Evolutionary conservation across 2,797 vertebrate species (phyloP).

Genomic region (Glossophaga mutica): DNA sequence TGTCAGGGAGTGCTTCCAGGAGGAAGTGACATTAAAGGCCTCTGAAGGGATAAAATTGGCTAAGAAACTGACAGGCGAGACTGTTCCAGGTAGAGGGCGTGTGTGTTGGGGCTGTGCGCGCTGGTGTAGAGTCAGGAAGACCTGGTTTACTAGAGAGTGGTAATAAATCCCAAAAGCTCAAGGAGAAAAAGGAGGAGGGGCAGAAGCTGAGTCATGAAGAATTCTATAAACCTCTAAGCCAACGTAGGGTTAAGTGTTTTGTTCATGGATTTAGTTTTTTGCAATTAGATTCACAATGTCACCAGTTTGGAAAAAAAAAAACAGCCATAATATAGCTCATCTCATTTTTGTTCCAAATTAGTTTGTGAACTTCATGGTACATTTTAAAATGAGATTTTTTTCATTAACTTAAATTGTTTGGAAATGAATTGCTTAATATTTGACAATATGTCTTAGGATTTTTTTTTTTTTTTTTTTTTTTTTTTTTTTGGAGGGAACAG

Average conservation of each 20-base stretch:
- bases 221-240: background rate
- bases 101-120: background rate
- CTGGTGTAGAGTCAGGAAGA: background rate
- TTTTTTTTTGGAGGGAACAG: background rate
- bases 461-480: too few relatives aligned
- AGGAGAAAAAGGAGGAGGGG: background rate
- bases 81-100: background rate
- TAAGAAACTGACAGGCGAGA: background rate
- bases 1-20: background rate
- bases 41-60: background rate
- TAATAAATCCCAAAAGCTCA: background rate
- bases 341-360: conserved; percentile 30
- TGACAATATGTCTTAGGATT: background rate
- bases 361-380: conserved; percentile 9
- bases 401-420: conserved; percentile 46
- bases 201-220: background rate
- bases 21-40: background rate
- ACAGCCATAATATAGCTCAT: background rate
- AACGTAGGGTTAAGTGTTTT: background rate
- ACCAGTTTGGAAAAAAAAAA: background rate
- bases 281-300: background rate
- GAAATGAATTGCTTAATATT: background rate
- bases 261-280: background rate
- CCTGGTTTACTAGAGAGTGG: background rate
- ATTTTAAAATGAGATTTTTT: conserved; percentile 34